Conservation (phyloP, 2,113 vertebrate genomes). For the Tympanuchus pallidicinctus region DNA sequence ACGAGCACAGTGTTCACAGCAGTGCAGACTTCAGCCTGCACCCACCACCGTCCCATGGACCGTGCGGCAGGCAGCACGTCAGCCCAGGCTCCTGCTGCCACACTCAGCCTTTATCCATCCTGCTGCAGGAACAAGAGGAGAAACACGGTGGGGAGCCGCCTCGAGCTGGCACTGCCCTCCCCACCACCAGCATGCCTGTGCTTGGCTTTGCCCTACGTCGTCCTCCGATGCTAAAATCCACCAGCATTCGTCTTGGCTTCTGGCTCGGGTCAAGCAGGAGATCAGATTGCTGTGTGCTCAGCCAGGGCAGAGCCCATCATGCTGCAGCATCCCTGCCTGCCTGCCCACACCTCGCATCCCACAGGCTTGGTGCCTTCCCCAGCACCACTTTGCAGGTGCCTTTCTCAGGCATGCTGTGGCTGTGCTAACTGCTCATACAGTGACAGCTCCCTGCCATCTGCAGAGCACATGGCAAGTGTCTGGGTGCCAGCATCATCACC, state of each 20-base stretch:
- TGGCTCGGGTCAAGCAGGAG: background rate
- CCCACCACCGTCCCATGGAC: background rate
- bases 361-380: background rate
- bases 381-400: background rate
- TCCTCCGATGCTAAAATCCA: background rate
- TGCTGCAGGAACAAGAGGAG: background rate
- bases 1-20: background rate
- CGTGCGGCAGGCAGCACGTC: accelerated
- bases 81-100: background rate
- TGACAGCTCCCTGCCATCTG: accelerated
- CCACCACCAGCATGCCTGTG: too few relatives aligned
- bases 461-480: accelerated
- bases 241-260: background rate
- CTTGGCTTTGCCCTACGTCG: background rate
- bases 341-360: background rate
- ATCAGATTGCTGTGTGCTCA: background rate
- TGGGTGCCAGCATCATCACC: background rate
- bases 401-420: background rate
- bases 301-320: background rate
- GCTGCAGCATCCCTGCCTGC: background rate
- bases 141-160: background rate
- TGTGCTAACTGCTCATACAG: background rate
- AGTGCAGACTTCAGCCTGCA: background rate
- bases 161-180: background rate
- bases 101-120: background rate